Evolutionary conservation across 2,113 vertebrate genomes (phyloP), one percentile per base, ranked within the genome.

Genomic region (Podarcis muralis): DNA sequence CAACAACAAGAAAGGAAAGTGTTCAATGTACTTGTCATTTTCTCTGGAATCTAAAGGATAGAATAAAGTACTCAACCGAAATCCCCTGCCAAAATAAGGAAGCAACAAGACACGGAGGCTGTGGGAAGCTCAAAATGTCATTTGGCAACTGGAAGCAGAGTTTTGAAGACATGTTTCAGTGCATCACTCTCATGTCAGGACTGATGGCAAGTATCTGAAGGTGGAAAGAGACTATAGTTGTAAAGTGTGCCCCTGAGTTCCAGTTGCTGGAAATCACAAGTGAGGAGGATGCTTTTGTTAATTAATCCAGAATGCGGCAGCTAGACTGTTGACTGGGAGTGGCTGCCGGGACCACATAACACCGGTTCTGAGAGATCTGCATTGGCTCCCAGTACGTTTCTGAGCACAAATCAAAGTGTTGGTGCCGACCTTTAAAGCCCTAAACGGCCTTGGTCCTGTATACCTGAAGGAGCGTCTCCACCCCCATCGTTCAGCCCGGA

Each of bases 31-130:
- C 1, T 77, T 88, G 57, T 25, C 88, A 48, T 37, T 91, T 30
- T 71, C 85, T 85, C 84, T 85, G 81, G 66, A 68, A 90, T 12
- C 4, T 65, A 75, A 85, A 57, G 13, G 23, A 57, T 75, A 89
- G 83, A 84, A 69, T 53, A 83, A 77, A 89, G 30, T 85, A 25
- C 13, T n/a, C 22, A 43, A 30, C 25, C 30, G 15, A 37, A 35
- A 71, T 7, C 6, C 30, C 25, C n/a, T 53, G 40, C 53, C 66
- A 27, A 35, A 86, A 90, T 79, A 6, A 90, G 85, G 43, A 82
- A 83, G 48, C n/a, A 68, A 40, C 27, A 25, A 40, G 53, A 83
- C 43, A 83, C 20, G 25, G 32, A 57, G 40, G 59, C 25, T 5
- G 48, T 22, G 35, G 18, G n/a, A 32, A 37, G 1, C 66, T 53